Conservation (phyloP, 2,888 invertebrate genomes). For the Hoplodrina blanda region DNA sequence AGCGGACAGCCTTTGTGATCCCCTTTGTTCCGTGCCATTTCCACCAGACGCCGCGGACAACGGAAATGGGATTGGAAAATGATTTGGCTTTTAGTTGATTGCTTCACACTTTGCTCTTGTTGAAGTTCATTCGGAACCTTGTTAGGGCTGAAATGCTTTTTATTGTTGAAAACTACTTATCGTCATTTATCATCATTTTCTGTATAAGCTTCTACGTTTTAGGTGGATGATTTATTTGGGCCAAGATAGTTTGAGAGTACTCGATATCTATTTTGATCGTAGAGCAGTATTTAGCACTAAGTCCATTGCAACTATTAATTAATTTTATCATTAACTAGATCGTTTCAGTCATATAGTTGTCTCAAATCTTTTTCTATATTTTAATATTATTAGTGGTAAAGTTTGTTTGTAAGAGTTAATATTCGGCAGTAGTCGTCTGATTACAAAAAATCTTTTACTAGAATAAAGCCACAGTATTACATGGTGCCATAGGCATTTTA, state of each 20-base stretch:
- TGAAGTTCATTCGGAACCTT: conserved; percentile 26
- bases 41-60: conserved; percentile 76
- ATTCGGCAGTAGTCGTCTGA: no score
- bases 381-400: no score
- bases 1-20: conserved; percentile 82
- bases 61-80: conserved; percentile 89
- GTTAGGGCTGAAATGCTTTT: conserved; percentile 36
- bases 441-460: no score
- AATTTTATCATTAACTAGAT: no score
- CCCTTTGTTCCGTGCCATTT: conserved; percentile 82
- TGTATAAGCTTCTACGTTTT: conserved; percentile 4
- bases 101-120: conserved; percentile 66
- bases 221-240: conserved; percentile 18
- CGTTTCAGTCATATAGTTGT: no score
- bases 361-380: no score
- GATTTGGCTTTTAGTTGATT: conserved; percentile 90
- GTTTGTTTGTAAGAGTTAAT: no score
- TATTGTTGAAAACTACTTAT: conserved; percentile 30
- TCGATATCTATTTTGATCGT: background rate
- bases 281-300: no score
- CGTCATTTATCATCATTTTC: conserved; percentile 49
- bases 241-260: background rate
- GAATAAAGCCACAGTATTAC: no score
- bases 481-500: no score
- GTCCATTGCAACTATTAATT: background rate